These are phyloP conservation scores for Thelaira solivaga DNA, from an alignment of 2,888 invertebrate species.

Conservation along the genomic window DNA sequence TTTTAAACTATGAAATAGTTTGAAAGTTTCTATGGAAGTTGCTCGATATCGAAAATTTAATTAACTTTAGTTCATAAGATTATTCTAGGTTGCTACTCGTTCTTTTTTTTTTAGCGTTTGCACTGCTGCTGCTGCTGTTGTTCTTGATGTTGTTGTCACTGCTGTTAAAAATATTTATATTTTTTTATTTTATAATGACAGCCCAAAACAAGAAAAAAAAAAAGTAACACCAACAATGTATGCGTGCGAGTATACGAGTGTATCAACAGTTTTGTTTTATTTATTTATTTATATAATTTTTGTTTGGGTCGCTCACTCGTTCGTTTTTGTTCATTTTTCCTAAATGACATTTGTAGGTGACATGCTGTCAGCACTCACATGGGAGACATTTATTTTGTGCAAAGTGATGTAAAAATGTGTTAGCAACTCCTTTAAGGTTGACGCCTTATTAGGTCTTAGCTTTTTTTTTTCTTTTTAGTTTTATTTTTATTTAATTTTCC, in stretches of 20 bases:
- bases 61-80: too few relatives aligned
- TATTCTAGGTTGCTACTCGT: too few relatives aligned
- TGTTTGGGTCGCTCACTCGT: constrained; percentile 16
- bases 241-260: constrained; percentile 46
- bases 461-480: constrained; percentile 34
- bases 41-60: too few relatives aligned
- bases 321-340: constrained; percentile 45
- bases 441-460: constrained; percentile 61
- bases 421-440: constrained; percentile 62
- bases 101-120: constrained; percentile 23
- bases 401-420: constrained; percentile 60
- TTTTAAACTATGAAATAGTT: too few relatives aligned
- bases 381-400: constrained; percentile 69
- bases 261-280: constrained; percentile 62
- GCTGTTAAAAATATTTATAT: constrained; percentile 60
- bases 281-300: constrained; percentile 32
- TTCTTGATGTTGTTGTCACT: constrained; percentile 49
- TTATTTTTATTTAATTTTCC: constrained; percentile 19
- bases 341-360: constrained; percentile 71
- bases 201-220: constrained; percentile 52
- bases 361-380: constrained; percentile 73
- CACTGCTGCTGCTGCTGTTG: constrained; percentile 19
- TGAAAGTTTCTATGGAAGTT: too few relatives aligned
- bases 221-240: constrained; percentile 39
- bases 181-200: constrained; percentile 59